These are phyloP conservation scores for Myrmecophaga tridactyla DNA, from an alignment of 2,113 vertebrate species.

Conservation along the genomic window DNA sequence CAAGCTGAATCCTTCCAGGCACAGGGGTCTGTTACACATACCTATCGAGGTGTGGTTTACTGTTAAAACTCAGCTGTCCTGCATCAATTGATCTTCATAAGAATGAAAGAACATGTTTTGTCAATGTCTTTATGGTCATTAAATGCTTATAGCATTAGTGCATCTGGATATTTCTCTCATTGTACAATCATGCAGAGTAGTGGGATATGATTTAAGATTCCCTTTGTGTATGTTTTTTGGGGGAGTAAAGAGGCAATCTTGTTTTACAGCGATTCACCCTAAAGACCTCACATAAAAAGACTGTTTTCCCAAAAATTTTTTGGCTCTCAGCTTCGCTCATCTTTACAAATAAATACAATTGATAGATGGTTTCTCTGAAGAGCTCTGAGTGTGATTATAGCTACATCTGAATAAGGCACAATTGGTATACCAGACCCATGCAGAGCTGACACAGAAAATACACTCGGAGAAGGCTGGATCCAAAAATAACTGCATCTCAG, in stretches of 20 bases:
- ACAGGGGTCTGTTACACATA: background rate
- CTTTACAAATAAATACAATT: background rate
- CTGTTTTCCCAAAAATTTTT: background rate
- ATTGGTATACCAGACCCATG: background rate
- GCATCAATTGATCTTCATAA: rapidly evolving
- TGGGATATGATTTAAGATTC: background rate
- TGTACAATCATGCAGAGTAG: background rate
- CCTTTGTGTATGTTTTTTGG: background rate
- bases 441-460: too few relatives aligned
- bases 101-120: background rate
- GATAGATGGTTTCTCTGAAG: background rate
- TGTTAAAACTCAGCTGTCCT: background rate
- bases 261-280: background rate
- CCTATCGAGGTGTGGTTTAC: background rate
- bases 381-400: background rate
- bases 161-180: background rate
- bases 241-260: background rate
- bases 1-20: background rate
- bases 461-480: background rate
- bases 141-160: background rate
- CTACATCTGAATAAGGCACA: too few relatives aligned
- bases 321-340: background rate
- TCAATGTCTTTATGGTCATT: background rate
- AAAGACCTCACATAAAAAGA: background rate
- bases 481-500: background rate